Base-by-base conservation (phyloP, 1,140 invertebrate species). In the Drosophila dunni region DNA sequence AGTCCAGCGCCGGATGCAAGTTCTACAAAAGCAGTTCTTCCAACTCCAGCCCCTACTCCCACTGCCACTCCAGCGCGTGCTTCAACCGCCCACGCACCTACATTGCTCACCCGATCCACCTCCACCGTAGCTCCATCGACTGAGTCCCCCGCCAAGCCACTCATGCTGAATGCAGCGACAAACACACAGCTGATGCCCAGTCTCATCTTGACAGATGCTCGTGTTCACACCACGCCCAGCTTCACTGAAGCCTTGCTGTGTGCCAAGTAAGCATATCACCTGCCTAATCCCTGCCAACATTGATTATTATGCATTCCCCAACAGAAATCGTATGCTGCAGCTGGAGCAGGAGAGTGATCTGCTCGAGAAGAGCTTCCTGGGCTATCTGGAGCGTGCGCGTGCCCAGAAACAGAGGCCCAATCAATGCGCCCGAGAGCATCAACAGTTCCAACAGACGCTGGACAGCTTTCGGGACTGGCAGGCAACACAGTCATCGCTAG, bases 311-410 rank as follows among this genome's bases (percentile, higher is more conserved):
- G 15, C n/a, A 7, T 13, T 36, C 5, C 54, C 10, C 24, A 17
- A 9, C 17, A 92, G 91, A 42, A 64, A 70, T n/a, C 90, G 91
- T 7, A 80, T 92, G 66, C 58, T 76, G 62, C 77, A 92, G 62
- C 58, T 92, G 36, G 91, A 92, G 48, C 67, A 82, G 56, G 91
- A 92, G 62, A 92, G 90, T 29, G 78, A 91, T 53, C 56, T 85
- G 51, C 65, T 92, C 2, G 91, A 92, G 67, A 57, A 81, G 29
- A 91, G 79, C 13, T 91, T 92, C 20, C 58, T 77, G 3, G 69
- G 56, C 5, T 91, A 92, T 48, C 13, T 92, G 46, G 85, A 91
- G 33, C 76, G 65, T 8, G 75, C 57, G 56, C 75, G 73, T 5
- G 11, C n/a, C 10, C 29, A 83, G 56, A 60, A 79, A 10, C 29